These are phyloP conservation scores for Astyanax mexicanus DNA, from an alignment of 2,797 vertebrate genomes.

Conservation along the genomic window DNA sequence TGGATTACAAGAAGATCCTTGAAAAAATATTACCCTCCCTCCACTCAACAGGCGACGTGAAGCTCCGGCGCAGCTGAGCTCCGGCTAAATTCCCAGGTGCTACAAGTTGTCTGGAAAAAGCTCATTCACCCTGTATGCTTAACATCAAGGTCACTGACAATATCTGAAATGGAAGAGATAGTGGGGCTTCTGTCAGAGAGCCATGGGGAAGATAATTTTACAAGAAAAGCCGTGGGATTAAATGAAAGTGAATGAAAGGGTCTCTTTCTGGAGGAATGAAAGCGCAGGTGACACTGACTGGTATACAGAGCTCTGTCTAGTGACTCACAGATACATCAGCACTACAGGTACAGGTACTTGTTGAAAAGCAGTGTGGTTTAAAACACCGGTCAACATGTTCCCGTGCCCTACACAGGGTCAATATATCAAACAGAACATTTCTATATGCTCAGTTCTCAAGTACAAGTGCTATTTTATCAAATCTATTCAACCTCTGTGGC, in stretches of 20 bases:
- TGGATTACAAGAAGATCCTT: constrained; percentile 64
- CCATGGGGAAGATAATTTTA: constrained; percentile 60
- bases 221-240: constrained; percentile 63
- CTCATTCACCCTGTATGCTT: constrained; percentile 67
- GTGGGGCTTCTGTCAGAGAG: constrained; percentile 48
- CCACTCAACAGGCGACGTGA: constrained; percentile 69
- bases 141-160: constrained; percentile 67
- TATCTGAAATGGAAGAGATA: constrained; percentile 60
- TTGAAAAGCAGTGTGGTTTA: background rate
- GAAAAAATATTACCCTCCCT: constrained; percentile 62
- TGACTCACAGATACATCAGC: constrained; percentile 45
- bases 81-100: constrained; percentile 65
- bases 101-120: constrained; percentile 57
- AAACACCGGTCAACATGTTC: constrained; percentile 24
- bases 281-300: constrained; percentile 36
- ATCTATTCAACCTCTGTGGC: no score
- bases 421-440: constrained; percentile 34
- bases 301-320: constrained; percentile 33
- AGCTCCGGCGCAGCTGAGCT: constrained; percentile 57
- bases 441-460: background rate
- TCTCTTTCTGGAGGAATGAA: constrained; percentile 32
- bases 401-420: constrained; percentile 46
- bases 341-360: constrained; percentile 4
- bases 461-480: background rate
- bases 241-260: constrained; percentile 40